A percentile compares a stretch with the other conserved stretches of the same genome.
Conservation (phyloP, 2,797 vertebrate genomes). For the Rhodeus uyekii region DNA sequence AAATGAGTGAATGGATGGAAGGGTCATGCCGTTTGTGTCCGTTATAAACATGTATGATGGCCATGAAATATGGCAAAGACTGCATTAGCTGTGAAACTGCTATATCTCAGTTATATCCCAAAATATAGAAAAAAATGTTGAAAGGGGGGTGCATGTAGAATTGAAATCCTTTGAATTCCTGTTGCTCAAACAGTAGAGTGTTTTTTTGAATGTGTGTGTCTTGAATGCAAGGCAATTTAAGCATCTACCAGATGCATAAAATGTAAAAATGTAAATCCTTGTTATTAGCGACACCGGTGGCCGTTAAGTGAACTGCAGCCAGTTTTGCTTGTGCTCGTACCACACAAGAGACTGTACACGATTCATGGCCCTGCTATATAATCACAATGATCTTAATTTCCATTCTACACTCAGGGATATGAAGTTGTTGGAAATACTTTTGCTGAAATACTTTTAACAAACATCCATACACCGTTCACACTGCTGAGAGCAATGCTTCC, state of each 20-base stretch:
- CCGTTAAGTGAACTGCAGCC: neutral
- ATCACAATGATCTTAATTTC: too few species aligned
- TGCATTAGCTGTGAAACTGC: neutral
- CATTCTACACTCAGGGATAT: neutral
- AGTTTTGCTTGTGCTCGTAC: neutral
- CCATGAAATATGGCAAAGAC: neutral
- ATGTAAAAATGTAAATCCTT: neutral
- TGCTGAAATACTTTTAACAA: neutral
- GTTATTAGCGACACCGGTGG: neutral
- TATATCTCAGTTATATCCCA: neutral
- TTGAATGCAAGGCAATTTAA: too few species aligned
- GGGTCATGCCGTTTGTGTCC: neutral
- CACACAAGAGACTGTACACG: too few species aligned
- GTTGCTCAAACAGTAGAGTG: too few species aligned
- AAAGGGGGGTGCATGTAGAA: neutral
- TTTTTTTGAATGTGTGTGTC: too few species aligned
- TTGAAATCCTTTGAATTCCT: too few species aligned
- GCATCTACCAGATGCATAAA: too few species aligned
- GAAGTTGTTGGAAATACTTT: neutral
- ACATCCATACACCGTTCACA: rapidly evolving
- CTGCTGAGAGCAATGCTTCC: too few species aligned
- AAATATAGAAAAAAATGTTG: neutral
- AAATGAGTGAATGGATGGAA: neutral
- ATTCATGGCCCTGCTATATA: too few species aligned
- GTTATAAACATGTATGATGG: neutral